These are phyloP conservation scores for Branchipolynoe longqiensis DNA, from an alignment of 2,888 invertebrate genomes.

Conservation along the genomic window DNA sequence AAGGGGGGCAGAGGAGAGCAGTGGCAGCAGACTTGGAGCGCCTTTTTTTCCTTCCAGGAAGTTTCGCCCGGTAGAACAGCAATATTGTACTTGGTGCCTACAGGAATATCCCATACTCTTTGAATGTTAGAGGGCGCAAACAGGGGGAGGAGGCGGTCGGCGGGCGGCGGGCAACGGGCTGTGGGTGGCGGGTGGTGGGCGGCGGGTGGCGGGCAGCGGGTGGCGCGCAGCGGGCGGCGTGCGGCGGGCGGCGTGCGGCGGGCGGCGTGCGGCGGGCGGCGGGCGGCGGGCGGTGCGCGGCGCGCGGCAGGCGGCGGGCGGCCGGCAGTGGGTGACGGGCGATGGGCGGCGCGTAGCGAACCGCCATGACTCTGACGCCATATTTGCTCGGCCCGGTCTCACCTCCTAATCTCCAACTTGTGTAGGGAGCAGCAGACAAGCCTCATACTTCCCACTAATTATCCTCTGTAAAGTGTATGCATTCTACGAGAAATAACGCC, in stretches of 20 bases:
- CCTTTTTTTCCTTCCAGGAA: not conserved
- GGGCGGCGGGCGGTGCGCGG: no score
- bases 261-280: constrained; percentile 15
- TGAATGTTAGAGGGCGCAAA: constrained; percentile 40
- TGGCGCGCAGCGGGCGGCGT: no score
- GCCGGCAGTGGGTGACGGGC: not conserved
- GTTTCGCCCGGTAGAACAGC: constrained; percentile 42
- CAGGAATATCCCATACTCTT: constrained; percentile 53
- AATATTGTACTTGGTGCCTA: constrained; percentile 52
- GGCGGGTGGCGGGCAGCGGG: constrained; percentile 9
- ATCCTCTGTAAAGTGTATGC: constrained; percentile 56
- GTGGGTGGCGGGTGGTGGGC: not conserved
- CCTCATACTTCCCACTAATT: constrained; percentile 53
- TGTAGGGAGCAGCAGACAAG: constrained; percentile 50
- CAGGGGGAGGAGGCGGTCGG: no score
- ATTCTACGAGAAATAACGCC: constrained; percentile 53
- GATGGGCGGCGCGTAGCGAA: not conserved
- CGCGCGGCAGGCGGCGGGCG: constrained; percentile 18
- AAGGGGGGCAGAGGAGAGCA: not conserved
- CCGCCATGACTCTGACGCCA: constrained; percentile 40
- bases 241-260: not conserved
- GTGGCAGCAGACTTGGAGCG: constrained; percentile 39
- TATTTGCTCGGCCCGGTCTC: constrained; percentile 49
- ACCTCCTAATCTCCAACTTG: constrained; percentile 47
- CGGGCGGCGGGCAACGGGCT: constrained; percentile 20